Evolutionary conservation across 2,113 vertebrate species (phyloP), one percentile per base, ranked within the genome.

Genomic region (Misgurnus anguillicaudatus): DNA sequence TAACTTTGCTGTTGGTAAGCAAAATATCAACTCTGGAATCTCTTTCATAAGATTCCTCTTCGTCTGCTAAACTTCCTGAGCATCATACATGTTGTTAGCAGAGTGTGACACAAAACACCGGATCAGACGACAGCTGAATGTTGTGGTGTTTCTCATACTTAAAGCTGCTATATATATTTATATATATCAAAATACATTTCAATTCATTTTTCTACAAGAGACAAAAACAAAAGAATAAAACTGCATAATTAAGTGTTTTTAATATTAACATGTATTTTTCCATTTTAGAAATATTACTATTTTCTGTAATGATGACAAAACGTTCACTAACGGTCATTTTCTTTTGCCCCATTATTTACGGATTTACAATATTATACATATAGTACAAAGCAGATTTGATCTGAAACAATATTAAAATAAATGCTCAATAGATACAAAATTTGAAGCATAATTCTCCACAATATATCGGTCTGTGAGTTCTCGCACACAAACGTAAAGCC

Each of bases 321-420:
- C 88, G 86, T 93, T 89, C 89, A 93, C 94, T 94, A 91, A 93
- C 92, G 91, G 92, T 93, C 89, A 79, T 86, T 90, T 91, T 88
- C 87, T 89, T 91, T 90, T 90, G 89, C 85, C 91, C 91, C 89
- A 86, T 90, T 90, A 91, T 88, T 92, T 87, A 89, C 86, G 89
- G 91, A 90, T 91, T 93, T 90, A 92, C 91, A 93, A 90, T 92
- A 92, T 92, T 94, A 91, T 93, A 95, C 91, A 90, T 94, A 94
- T 92, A 86, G 92, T 94, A 95, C 95, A 97, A 90, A 94, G 91
- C 87, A 79, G 85, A 94, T 85, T 90, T 88, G 89, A 92, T 90
- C 91, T 93, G 90, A 94, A 95, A 94, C 91, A 92, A 94, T 95
- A 95, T 94, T 95, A 95, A 96, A 96, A 96, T 95, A 95, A 95